Base-by-base conservation (phyloP, 1,140 invertebrate species). In the Colletes latitarsis region DNA sequence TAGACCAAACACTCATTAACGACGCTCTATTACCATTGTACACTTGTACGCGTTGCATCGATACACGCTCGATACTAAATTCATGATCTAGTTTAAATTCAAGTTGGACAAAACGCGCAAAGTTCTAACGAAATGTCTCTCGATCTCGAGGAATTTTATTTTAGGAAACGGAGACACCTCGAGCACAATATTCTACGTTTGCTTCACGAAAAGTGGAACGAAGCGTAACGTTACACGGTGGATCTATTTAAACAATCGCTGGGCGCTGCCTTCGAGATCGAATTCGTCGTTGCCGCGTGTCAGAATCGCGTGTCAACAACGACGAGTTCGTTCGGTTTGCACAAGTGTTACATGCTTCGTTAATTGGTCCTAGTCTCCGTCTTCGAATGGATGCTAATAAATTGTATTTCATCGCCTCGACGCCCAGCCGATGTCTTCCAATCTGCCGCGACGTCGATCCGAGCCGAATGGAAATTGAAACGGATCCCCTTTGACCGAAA, bases 291-390 rank as follows among this genome's bases (percentile, higher is more conserved):
- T 14, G n/a, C 53, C n/a, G 60, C 49, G 74, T 68, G 63, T 55
- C 62, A 57, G 70, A 12, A 82, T 82, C 73, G 72, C 80, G 67
- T 73, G 75, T 78, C 64, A 63, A 58, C 30, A 43, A 12, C 64
- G 67, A 10, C 67, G 62, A 21, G 73, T 14, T 64, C 71, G 80
- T 64, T 19, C 49, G 30, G 84, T 90, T 90, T 90, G 83, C 88
- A 88, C 89, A 90, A 90, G 89, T 90, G 89, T 88, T 78, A 81
- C 60, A 52, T 83, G 77, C 73, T 84, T 63, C 73, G 84, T 89
- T 86, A 89, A 89, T 90, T 83, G 85, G 69, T 77, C 80, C 71
- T 49, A 46, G 43, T 17, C 21, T 21, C 15, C 30, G 68, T 68
- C 62, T 82, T 85, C 68, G 81, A 89, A 84, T 72, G 77, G 73